These are phyloP conservation scores for Diadophis punctatus DNA, from an alignment of 2,113 vertebrate genomes.

Conservation along the genomic window DNA sequence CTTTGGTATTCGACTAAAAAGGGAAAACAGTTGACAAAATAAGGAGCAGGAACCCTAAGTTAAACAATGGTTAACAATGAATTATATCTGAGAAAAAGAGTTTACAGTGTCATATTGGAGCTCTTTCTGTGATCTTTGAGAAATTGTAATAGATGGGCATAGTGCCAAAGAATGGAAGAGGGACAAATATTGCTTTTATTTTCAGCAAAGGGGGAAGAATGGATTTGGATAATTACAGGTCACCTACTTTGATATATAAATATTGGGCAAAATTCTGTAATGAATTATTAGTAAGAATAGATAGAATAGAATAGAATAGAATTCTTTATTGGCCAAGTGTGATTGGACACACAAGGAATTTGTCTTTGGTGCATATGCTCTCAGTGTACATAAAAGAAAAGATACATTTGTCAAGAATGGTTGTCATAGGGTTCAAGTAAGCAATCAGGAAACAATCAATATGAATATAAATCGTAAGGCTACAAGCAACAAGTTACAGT, in stretches of 20 bases:
- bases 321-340: too few species aligned
- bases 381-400: too few species aligned
- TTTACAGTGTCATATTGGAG: neutral
- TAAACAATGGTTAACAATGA: neutral
- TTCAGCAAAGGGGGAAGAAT: neutral
- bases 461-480: too few species aligned
- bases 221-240: neutral
- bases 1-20: neutral
- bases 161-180: neutral
- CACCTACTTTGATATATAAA: neutral
- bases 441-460: too few species aligned
- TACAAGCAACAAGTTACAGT: too few species aligned
- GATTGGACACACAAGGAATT: too few species aligned
- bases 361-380: too few species aligned
- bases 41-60: neutral
- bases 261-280: neutral
- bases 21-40: neutral
- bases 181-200: neutral
- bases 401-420: too few species aligned
- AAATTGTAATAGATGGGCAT: neutral
- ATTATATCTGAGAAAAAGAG: neutral
- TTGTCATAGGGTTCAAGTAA: too few species aligned
- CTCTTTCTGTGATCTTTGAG: neutral
- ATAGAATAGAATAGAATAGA: too few species aligned
- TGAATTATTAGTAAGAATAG: neutral